Evolutionary conservation across 2,797 vertebrate genomes (phyloP).

Genomic region (Lateolabrax maculatus): DNA sequence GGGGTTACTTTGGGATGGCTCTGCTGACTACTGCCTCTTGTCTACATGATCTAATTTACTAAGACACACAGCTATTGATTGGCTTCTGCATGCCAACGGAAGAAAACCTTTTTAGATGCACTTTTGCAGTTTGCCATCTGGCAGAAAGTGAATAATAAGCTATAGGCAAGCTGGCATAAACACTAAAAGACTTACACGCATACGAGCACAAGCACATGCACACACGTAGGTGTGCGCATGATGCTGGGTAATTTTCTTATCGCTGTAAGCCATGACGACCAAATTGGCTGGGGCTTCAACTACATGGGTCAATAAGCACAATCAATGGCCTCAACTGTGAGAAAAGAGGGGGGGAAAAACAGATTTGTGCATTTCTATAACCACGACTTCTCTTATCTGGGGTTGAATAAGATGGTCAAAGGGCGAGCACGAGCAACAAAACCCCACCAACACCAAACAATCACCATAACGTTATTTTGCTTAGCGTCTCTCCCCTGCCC

Average conservation of each 20-base stretch:
- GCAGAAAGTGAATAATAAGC: slow-evolving; percentile 57
- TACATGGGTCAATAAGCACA: slow-evolving; percentile 76
- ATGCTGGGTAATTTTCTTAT: slow-evolving; percentile 72
- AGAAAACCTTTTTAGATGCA: slow-evolving; percentile 74
- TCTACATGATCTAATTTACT: slow-evolving; percentile 87
- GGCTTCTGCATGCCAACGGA: slow-evolving; percentile 73
- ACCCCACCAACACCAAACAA: slow-evolving; percentile 41
- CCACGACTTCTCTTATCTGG: slow-evolving; percentile 63
- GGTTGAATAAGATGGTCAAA: slow-evolving; percentile 62
- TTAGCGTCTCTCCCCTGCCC: slow-evolving; percentile 27
- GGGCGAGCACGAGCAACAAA: slow-evolving; percentile 43
- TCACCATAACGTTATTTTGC: slow-evolving; percentile 56
- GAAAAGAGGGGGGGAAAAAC: slow-evolving; percentile 41
- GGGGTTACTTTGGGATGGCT: slow-evolving; percentile 78
- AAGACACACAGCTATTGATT: slow-evolving; percentile 85
- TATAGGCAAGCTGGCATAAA: slow-evolving; percentile 22
- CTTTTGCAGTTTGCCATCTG: slow-evolving; percentile 68
- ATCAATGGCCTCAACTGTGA: slow-evolving; percentile 72
- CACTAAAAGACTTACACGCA: slow-evolving; percentile 6
- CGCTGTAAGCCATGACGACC: slow-evolving; percentile 62
- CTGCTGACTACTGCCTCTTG: slow-evolving; percentile 82
- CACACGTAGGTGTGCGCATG: not conserved
- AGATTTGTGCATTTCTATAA: slow-evolving; percentile 54
- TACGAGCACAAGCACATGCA: not conserved
- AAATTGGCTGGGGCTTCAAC: slow-evolving; percentile 69